These are phyloP conservation scores for Helicoverpa armigera DNA, from an alignment of 1,140 invertebrate genomes.

Conservation along the genomic window DNA sequence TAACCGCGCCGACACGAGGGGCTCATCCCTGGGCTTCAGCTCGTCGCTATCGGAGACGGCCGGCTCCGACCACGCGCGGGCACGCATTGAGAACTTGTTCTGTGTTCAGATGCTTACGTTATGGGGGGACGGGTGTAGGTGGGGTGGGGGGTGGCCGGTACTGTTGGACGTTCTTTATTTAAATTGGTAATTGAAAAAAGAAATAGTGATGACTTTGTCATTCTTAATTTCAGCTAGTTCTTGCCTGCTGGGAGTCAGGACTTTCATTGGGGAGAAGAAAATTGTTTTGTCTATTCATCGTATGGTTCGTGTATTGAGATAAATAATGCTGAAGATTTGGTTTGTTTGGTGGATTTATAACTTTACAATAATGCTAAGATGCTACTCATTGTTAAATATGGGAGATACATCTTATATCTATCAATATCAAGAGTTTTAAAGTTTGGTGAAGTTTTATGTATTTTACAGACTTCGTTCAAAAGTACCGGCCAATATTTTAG, in stretches of 20 bases:
- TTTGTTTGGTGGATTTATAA: too few species aligned
- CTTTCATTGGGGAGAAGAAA: too few species aligned
- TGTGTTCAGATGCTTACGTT: slow-evolving; percentile 47
- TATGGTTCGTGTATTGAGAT: too few species aligned
- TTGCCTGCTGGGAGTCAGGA: too few species aligned
- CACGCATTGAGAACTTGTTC: slow-evolving; percentile 82
- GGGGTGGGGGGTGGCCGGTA: slow-evolving; percentile 19
- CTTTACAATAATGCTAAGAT: too few species aligned
- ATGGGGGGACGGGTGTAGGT: background rate
- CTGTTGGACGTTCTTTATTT: slow-evolving; percentile 2
- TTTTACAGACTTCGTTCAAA: background rate
- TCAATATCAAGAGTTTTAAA: too few species aligned
- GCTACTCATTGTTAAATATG: too few species aligned
- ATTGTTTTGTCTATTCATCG: too few species aligned
- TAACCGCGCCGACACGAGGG: slow-evolving; percentile 70
- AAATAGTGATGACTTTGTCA: background rate
- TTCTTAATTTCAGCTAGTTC: background rate
- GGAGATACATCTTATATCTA: too few species aligned
- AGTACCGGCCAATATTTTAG: background rate
- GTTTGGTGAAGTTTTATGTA: too few species aligned
- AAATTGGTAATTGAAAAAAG: background rate
- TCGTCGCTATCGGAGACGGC: slow-evolving; percentile 63
- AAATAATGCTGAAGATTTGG: too few species aligned
- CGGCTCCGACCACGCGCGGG: slow-evolving; percentile 77
- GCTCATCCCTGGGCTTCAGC: slow-evolving; percentile 59